Conservation (phyloP, 1,140 invertebrate genomes). For the Drosophila lacteicornis region DNA sequence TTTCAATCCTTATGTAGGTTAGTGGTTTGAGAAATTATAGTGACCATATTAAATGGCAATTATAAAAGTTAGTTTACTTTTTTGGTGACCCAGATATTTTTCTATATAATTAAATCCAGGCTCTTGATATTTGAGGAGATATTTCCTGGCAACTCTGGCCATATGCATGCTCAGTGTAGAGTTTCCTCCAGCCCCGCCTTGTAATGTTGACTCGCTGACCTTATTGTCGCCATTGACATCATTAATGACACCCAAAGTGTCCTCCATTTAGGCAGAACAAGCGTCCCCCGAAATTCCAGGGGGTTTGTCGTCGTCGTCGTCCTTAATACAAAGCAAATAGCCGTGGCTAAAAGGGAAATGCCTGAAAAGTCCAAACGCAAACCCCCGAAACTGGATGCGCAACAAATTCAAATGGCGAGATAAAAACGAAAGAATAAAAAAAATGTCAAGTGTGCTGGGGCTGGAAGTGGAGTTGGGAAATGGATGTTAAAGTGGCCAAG, state of each 20-base stretch:
- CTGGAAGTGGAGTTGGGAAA: slow-evolving; percentile 24
- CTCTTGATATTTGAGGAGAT: slow-evolving; percentile 1
- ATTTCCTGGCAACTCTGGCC: background rate
- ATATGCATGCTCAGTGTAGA: slow-evolving; percentile 10
- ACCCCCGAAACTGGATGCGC: slow-evolving; percentile 45
- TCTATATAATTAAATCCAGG: no score
- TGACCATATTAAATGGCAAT: no score
- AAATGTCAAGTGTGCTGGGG: slow-evolving; percentile 57
- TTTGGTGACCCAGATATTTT: background rate
- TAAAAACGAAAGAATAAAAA: slow-evolving; percentile 48
- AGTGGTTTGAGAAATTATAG: no score
- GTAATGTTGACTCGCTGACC: slow-evolving; percentile 12
- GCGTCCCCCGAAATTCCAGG: slow-evolving; percentile 2
- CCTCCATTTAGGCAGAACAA: slow-evolving; percentile 65
- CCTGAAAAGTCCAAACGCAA: slow-evolving; percentile 29
- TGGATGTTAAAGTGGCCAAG: slow-evolving; percentile 7
- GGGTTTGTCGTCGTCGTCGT: slow-evolving; percentile 3
- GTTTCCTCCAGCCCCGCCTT: slow-evolving; percentile 7
- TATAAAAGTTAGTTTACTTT: no score
- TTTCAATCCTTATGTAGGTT: no score
- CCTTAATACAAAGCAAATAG: slow-evolving; percentile 63
- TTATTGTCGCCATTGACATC: slow-evolving; percentile 69
- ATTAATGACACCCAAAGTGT: slow-evolving; percentile 78
- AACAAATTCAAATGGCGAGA: slow-evolving; percentile 79
- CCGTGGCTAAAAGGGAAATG: slow-evolving; percentile 42